phyloP scores from a whole-genome alignment of 2,113 vertebrate species.

The Neolamprologus tretocephalus region DNA sequence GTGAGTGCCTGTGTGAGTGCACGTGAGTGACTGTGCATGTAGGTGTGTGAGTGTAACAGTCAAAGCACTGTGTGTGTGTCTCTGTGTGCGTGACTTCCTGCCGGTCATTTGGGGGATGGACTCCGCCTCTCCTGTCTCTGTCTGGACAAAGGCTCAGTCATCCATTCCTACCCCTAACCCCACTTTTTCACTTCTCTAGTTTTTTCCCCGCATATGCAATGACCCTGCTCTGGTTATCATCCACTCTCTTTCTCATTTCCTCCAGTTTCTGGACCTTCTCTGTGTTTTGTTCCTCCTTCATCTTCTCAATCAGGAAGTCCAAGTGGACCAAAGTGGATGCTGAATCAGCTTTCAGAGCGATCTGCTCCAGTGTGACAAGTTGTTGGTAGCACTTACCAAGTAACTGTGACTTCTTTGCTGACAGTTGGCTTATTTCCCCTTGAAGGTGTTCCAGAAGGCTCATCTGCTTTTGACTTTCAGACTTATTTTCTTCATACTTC shows the following conservation, averaged over 20 bases:
- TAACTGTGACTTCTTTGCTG: rapidly evolving
- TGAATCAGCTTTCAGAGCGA: rapidly evolving
- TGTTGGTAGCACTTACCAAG: background rate
- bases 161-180: background rate
- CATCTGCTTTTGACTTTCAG: background rate
- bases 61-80: no score
- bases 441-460: background rate
- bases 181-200: background rate
- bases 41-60: no score
- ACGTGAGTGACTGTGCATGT: no score
- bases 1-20: no score
- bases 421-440: background rate
- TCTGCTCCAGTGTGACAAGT: rapidly evolving
- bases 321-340: background rate
- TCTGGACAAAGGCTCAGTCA: no score
- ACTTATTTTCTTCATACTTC: background rate
- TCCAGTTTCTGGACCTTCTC: background rate
- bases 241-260: background rate
- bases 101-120: no score
- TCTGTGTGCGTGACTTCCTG: no score
- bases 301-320: background rate
- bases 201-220: rapidly evolving
- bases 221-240: rapidly evolving
- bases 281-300: rapidly evolving
- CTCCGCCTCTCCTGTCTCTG: no score